Conservation (phyloP, 2,113 vertebrate genomes). For the Macaca fascicularis region DNA sequence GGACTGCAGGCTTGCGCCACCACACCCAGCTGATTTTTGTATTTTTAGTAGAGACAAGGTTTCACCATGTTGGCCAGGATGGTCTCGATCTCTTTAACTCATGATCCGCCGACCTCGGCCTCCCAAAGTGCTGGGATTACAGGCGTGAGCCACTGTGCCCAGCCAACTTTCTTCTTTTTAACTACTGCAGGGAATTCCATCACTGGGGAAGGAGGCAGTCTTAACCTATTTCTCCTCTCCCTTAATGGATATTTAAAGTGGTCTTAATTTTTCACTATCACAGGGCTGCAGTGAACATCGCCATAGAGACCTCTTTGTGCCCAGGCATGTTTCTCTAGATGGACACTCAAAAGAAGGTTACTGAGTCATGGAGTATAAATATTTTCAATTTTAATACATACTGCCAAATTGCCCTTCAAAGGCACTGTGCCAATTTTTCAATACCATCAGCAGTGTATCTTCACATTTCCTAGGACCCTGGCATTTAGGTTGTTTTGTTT, state of each 20-base stretch:
- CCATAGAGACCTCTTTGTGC: background rate
- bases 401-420: constrained; percentile 24
- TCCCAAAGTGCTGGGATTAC: background rate
- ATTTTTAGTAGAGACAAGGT: background rate
- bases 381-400: constrained; percentile 33
- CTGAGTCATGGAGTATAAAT: background rate
- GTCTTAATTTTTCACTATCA: constrained; percentile 42
- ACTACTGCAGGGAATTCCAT: background rate
- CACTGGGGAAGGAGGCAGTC: background rate
- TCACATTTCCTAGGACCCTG: constrained; percentile 28
- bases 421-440: background rate
- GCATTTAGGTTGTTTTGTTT: background rate
- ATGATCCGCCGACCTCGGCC: background rate
- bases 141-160: background rate
- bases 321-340: constrained; percentile 23
- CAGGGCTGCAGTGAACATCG: background rate
- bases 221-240: background rate
- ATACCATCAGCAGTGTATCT: background rate
- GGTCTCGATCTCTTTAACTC: background rate
- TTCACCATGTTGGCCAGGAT: background rate
- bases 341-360: background rate
- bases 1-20: background rate
- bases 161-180: background rate
- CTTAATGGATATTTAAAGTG: constrained; percentile 23
- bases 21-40: background rate